These are phyloP conservation scores for Drosophila melanica DNA, from an alignment of 1,140 invertebrate genomes.

Conservation along the genomic window DNA sequence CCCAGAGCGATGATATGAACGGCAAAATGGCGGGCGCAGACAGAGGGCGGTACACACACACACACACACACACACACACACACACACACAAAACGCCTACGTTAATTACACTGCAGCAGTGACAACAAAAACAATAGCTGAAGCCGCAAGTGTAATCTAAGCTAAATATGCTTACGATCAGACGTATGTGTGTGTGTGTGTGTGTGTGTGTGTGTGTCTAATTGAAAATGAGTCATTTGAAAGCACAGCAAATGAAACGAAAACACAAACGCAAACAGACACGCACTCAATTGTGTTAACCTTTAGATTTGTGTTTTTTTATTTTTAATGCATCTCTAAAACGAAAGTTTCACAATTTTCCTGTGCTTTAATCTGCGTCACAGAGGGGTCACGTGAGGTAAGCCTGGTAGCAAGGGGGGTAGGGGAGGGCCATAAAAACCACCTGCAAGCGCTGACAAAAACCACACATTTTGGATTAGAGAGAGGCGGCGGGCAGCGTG, in stretches of 20 bases:
- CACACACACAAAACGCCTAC: slow-evolving; percentile 70
- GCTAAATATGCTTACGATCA: slow-evolving; percentile 4
- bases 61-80: slow-evolving; percentile 69
- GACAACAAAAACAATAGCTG: slow-evolving; percentile 24
- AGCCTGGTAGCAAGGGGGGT: too few species aligned
- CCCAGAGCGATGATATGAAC: slow-evolving; percentile 17
- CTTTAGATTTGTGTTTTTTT: slow-evolving; percentile 41
- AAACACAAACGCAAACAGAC: slow-evolving; percentile 33
- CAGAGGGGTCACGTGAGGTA: neutral
- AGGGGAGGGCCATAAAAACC: slow-evolving; percentile 7
- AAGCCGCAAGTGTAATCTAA: slow-evolving; percentile 49
- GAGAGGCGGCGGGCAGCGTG: neutral
- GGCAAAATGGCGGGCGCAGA: neutral
- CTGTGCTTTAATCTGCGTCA: slow-evolving; percentile 4
- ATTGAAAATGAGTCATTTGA: slow-evolving; percentile 69
- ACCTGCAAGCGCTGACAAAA: slow-evolving; percentile 14
- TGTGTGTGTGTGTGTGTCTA: slow-evolving; percentile 28
- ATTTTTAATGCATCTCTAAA: slow-evolving; percentile 8
- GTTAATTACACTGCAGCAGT: slow-evolving; percentile 56
- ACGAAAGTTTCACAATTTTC: slow-evolving; percentile 8
- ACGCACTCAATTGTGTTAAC: slow-evolving; percentile 34
- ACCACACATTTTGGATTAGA: neutral
- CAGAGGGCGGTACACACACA: slow-evolving; percentile 45
- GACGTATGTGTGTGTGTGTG: slow-evolving; percentile 9
- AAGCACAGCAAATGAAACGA: slow-evolving; percentile 30